These are phyloP conservation scores for Peromyscus attwateri DNA, from an alignment of 2,797 vertebrate genomes.

Conservation along the genomic window DNA sequence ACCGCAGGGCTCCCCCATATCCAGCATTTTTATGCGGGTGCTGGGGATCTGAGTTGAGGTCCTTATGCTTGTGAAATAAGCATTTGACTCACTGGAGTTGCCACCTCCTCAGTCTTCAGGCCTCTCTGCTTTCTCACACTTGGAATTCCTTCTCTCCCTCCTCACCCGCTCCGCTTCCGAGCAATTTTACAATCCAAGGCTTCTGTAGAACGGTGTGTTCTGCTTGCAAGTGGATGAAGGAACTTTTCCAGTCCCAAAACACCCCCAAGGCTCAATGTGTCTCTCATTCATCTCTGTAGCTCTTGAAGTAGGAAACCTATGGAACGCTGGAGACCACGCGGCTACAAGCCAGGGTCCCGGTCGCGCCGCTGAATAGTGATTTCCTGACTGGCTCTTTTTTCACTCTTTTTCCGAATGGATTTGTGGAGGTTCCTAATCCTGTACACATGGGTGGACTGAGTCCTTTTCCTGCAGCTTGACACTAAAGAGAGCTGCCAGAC, in stretches of 20 bases:
- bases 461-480: slow-evolving; percentile 71
- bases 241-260: background rate
- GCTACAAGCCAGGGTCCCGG: background rate
- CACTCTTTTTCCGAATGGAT: background rate
- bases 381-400: background rate
- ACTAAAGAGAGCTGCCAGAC: slow-evolving; percentile 73
- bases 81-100: background rate
- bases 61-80: background rate
- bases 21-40: background rate
- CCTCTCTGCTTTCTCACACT: background rate
- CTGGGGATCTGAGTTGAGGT: background rate
- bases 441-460: slow-evolving; percentile 12
- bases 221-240: background rate
- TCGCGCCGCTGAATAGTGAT: background rate
- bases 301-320: background rate
- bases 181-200: background rate
- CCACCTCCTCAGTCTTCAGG: too few relatives aligned
- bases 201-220: background rate
- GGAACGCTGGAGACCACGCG: background rate
- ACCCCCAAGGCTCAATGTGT: background rate
- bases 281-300: background rate
- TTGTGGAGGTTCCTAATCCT: slow-evolving; percentile 62
- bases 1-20: background rate
- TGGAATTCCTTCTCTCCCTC: background rate
- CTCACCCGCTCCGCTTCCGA: background rate